A percentile compares a stretch with the other conserved stretches of the same genome.
phyloP scores from a whole-genome alignment of 2,888 invertebrate species.

The Drosophila peninsularis region DNA sequence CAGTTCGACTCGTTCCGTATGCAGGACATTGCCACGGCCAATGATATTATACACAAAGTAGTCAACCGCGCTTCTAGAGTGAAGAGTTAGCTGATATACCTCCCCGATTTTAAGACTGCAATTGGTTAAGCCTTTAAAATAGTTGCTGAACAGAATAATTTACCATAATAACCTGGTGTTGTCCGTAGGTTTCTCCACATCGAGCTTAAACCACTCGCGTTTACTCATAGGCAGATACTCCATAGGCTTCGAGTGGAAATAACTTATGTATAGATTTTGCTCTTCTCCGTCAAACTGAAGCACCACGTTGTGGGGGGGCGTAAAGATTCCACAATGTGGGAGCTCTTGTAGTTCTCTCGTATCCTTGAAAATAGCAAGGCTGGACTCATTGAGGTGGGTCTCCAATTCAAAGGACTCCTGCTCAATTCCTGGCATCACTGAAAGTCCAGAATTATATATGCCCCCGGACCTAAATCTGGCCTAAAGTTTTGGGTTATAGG shows the following conservation, averaged over 20 bases:
- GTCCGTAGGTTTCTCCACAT: slow-evolving; percentile 50
- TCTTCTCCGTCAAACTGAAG: slow-evolving; percentile 54
- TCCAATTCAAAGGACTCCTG: slow-evolving; percentile 84
- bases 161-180: slow-evolving; percentile 51
- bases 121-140: slow-evolving; percentile 35
- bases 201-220: slow-evolving; percentile 61
- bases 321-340: slow-evolving; percentile 64
- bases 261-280: not conserved
- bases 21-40: slow-evolving; percentile 93
- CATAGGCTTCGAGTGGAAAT: not conserved
- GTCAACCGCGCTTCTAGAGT: slow-evolving; percentile 90
- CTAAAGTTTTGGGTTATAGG: slow-evolving; percentile 7
- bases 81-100: slow-evolving; percentile 90
- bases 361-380: slow-evolving; percentile 88
- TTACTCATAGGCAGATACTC: not conserved
- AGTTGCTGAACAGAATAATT: not conserved
- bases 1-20: slow-evolving; percentile 89
- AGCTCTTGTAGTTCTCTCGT: slow-evolving; percentile 86
- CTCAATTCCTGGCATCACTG: slow-evolving; percentile 51
- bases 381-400: slow-evolving; percentile 87
- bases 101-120: slow-evolving; percentile 87
- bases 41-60: slow-evolving; percentile 91
- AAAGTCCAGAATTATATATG: slow-evolving; percentile 43
- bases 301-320: slow-evolving; percentile 61
- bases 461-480: slow-evolving; percentile 69